phyloP scores from a whole-genome alignment of 53 echinoderm and acorn worm species.

The Glandiceps talaboti region DNA sequence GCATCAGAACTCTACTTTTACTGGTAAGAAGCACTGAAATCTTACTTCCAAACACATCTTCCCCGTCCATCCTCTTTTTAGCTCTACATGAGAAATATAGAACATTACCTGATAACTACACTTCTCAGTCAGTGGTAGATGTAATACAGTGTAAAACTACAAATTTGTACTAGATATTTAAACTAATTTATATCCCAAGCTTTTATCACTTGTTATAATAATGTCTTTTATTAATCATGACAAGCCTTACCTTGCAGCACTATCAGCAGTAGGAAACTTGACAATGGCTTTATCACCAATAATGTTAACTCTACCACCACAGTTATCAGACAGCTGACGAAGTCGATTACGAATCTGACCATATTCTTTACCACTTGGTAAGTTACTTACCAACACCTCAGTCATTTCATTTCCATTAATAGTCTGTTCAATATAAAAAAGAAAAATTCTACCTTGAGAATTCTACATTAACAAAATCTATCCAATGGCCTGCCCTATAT shows the following conservation, averaged over 20 bases:
- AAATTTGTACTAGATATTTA: too few relatives aligned
- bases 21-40: slow-evolving; percentile 49
- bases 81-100: slow-evolving; percentile 37
- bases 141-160: too few relatives aligned
- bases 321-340: slow-evolving; percentile 83
- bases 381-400: slow-evolving; percentile 62
- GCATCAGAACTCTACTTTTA: neutral
- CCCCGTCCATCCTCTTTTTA: slow-evolving; percentile 88
- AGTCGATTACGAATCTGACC: slow-evolving; percentile 53
- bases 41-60: slow-evolving; percentile 76
- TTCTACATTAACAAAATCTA: too few relatives aligned
- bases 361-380: slow-evolving; percentile 38
- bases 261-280: slow-evolving; percentile 85
- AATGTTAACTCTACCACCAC: slow-evolving; percentile 80
- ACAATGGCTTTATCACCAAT: slow-evolving; percentile 64
- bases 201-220: too few relatives aligned
- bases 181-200: too few relatives aligned
- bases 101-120: too few relatives aligned
- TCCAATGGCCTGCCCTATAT: too few relatives aligned
- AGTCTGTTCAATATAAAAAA: too few relatives aligned
- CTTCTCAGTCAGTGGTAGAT: too few relatives aligned
- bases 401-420: neutral
- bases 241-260: slow-evolving; percentile 59
- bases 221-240: too few relatives aligned
- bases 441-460: too few relatives aligned